Base-by-base conservation (phyloP, 1,140 invertebrate species). In the Camponotus pennsylvanicus region DNA sequence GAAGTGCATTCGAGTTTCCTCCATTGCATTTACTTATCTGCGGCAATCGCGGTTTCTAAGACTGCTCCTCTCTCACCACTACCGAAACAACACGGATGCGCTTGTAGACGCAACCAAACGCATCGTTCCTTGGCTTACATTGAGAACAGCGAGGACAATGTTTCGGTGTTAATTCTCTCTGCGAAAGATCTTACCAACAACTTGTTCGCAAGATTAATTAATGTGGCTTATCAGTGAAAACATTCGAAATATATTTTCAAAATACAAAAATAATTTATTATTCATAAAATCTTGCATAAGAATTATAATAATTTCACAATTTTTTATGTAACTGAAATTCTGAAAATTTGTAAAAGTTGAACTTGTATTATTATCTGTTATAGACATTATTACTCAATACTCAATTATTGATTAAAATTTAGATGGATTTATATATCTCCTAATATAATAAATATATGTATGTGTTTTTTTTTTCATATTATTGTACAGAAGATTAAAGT, bases 11-110 rank as follows among this genome's bases (percentile, higher is more conserved):
- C 37, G 40, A 61, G 55, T 49, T 5, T 52, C 37, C n/a, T 49
- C 69, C 55, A 11, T 27, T 61, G 55, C 67, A 73, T 73, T 82
- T 82, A 61, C 79, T 82, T 82, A 73, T 82, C 55, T 18, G 40
- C 27, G 40, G 55, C 40, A 61, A 73, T 61, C 27, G 40, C 34
- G 66, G 21, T 61, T 82, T 82, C 9, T 11, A 82, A 71, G 66
- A 82, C 37, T 27, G 15, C 45, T 55, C 5, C 18, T 49, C 59
- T 49, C 9, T 49, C 59, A 45, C 40, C 11, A 59, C 7, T 70
- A 32, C 27, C 42, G 40, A 82, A 73, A 73, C n/a, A 73, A 11
- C 37, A 45, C 13, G 8, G 70, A 82, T 34, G n/a, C 11, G 3
- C 55, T 73, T 11, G 34, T n/a, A 55, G 21, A 49, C 52, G n/a